These are phyloP conservation scores for Hemibagrus guttatus DNA, from an alignment of 2,797 vertebrate genomes.

Conservation along the genomic window DNA sequence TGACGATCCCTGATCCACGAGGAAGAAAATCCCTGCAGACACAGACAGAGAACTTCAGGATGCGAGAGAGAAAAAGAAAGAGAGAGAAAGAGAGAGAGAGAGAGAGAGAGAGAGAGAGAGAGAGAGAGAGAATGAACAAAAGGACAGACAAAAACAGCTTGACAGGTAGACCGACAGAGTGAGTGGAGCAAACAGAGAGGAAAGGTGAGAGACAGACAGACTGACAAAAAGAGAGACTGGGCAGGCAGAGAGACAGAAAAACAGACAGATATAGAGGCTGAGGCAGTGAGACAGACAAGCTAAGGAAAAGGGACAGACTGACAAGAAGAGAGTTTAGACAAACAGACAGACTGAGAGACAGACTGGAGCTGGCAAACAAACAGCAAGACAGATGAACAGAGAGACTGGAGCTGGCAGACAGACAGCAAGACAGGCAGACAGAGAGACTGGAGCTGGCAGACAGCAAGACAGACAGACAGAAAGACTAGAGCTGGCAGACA, in stretches of 20 bases:
- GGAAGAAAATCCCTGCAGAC: constrained; percentile 91
- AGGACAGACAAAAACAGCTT: not conserved
- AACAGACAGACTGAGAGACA: not conserved
- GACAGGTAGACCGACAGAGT: not conserved
- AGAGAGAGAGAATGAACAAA: not conserved
- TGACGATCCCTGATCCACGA: constrained; percentile 96
- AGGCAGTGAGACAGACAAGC: not conserved
- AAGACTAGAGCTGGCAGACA: not conserved
- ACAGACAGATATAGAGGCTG: too few species aligned
- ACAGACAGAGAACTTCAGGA: not conserved
- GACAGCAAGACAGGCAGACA: not conserved
- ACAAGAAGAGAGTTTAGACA: not conserved
- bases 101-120: not conserved
- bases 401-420: not conserved
- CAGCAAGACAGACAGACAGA: too few species aligned
- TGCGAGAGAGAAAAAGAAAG: not conserved
- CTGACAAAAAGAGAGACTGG: not conserved
- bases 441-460: not conserved
- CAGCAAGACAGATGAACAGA: not conserved
- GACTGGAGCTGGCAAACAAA: not conserved
- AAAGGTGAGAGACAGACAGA: not conserved
- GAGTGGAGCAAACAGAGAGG: not conserved
- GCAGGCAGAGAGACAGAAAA: not conserved
- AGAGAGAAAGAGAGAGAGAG: not conserved
- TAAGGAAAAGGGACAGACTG: not conserved